Evolutionary conservation across 2,797 vertebrate genomes (phyloP).

Genomic region (Carapus acus): DNA sequence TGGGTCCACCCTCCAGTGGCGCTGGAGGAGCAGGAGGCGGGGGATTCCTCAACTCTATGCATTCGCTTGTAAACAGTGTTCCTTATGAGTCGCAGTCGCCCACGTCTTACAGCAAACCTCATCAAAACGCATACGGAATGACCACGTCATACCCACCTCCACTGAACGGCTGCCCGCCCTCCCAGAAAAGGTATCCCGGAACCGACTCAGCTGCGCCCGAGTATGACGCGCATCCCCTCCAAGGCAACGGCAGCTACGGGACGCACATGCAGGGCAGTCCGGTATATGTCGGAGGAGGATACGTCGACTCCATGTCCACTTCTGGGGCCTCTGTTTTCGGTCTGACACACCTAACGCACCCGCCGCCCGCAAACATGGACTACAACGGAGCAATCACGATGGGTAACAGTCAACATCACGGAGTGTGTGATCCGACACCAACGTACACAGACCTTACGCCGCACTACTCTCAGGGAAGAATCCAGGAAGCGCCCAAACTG

Average conservation of each 20-base stretch:
- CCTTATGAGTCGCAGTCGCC: slow-evolving; percentile 92
- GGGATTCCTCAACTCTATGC: slow-evolving; percentile 94
- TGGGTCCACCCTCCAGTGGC: slow-evolving; percentile 70
- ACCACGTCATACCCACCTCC: slow-evolving; percentile 85
- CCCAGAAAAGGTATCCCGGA: slow-evolving; percentile 89
- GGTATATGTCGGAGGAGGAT: slow-evolving; percentile 83
- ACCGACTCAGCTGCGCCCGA: slow-evolving; percentile 88
- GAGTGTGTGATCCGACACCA: slow-evolving; percentile 88
- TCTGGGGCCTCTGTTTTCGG: slow-evolving; percentile 91
- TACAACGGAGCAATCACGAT: slow-evolving; percentile 89
- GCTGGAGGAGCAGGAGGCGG: slow-evolving; percentile 76
- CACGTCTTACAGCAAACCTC: slow-evolving; percentile 88
- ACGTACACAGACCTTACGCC: slow-evolving; percentile 96
- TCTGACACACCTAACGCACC: slow-evolving; percentile 88
- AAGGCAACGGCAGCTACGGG: slow-evolving; percentile 89
- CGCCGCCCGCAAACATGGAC: slow-evolving; percentile 87
- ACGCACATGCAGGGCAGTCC: slow-evolving; percentile 96
- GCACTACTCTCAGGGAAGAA: slow-evolving; percentile 99
- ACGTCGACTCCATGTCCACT: slow-evolving; percentile 88
- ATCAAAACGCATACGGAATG: slow-evolving; percentile 87
- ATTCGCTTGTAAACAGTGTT: slow-evolving; percentile 94
- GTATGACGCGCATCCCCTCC: slow-evolving; percentile 87
- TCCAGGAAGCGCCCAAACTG: slow-evolving; percentile 98
- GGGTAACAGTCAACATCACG: slow-evolving; percentile 89
- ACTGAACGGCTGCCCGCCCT: slow-evolving; percentile 85